phyloP scores from a whole-genome alignment of 2,888 invertebrate species.

The Sphecodes monilicornis region DNA sequence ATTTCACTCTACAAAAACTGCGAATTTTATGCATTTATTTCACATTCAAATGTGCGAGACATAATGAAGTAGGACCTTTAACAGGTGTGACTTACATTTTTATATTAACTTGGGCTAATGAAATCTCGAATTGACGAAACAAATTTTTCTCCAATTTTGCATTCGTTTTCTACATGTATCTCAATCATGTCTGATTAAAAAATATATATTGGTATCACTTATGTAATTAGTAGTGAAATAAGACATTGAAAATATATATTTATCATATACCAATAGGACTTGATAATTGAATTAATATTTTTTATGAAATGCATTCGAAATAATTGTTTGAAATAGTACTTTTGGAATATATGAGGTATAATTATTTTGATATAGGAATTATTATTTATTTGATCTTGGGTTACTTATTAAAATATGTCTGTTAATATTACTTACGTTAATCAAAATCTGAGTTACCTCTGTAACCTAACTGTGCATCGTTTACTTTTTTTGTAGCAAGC shows the following conservation, averaged over 20 bases:
- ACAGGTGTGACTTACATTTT: neutral
- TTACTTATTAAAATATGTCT: too few species aligned
- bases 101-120: neutral
- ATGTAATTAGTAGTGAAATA: neutral
- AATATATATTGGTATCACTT: too few species aligned
- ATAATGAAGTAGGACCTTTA: neutral
- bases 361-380: too few species aligned
- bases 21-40: neutral
- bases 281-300: too few species aligned
- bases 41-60: neutral
- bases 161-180: neutral
- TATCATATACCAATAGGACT: neutral
- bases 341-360: too few species aligned
- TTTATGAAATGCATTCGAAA: neutral
- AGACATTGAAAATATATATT: neutral
- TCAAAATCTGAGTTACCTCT: too few species aligned
- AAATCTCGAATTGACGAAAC: neutral
- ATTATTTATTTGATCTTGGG: too few species aligned
- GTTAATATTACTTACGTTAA: too few species aligned
- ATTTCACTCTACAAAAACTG: neutral
- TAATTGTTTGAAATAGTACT: too few species aligned
- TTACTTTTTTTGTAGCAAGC: too few species aligned
- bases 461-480: too few species aligned
- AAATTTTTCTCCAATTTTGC: neutral
- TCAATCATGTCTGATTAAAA: neutral